A percentile compares a stretch with the other conserved stretches of the same genome.
Evolutionary conservation across 1,140 invertebrate genomes (phyloP).

Genomic region (Drosophila mauritiana): DNA sequence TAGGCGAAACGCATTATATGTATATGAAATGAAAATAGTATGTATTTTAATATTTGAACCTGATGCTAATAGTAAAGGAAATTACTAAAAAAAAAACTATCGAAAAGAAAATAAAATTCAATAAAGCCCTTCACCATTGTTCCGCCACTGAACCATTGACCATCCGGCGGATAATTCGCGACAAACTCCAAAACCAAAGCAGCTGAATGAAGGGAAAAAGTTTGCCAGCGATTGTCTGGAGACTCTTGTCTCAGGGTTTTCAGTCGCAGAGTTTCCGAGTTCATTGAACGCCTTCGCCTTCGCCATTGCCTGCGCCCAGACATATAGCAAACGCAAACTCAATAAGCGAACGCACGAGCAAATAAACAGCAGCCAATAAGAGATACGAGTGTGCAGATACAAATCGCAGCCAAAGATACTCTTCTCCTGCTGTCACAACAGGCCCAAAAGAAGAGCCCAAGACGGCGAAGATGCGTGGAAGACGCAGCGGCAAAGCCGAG

Average conservation of each 20-base stretch:
- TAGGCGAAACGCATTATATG: background rate
- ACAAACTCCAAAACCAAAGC: slow-evolving; percentile 30
- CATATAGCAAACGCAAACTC: slow-evolving; percentile 66
- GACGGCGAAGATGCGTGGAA: background rate
- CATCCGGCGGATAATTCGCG: slow-evolving; percentile 9
- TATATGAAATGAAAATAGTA: background rate
- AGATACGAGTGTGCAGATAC: slow-evolving; percentile 68
- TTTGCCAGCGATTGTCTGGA: slow-evolving; percentile 42
- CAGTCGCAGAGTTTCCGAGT: slow-evolving; percentile 52
- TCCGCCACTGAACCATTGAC: slow-evolving; percentile 2
- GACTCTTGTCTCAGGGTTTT: slow-evolving; percentile 21
- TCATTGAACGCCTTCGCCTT: slow-evolving; percentile 71
- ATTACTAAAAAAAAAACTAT: too few relatives aligned
- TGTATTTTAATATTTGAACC: background rate
- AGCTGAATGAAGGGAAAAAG: slow-evolving; percentile 21
- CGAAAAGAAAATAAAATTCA: background rate
- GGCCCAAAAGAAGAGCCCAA: slow-evolving; percentile 1
- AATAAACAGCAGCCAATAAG: slow-evolving; percentile 82
- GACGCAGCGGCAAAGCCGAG: background rate
- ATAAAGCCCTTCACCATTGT: background rate
- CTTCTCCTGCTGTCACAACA: slow-evolving; percentile 32
- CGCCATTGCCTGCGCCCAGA: slow-evolving; percentile 24
- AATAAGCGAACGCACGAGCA: slow-evolving; percentile 77
- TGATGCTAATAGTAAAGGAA: too few relatives aligned
- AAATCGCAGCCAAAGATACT: slow-evolving; percentile 69